Conservation (phyloP, 2,113 vertebrate genomes). For the Phyllostomus discolor region DNA sequence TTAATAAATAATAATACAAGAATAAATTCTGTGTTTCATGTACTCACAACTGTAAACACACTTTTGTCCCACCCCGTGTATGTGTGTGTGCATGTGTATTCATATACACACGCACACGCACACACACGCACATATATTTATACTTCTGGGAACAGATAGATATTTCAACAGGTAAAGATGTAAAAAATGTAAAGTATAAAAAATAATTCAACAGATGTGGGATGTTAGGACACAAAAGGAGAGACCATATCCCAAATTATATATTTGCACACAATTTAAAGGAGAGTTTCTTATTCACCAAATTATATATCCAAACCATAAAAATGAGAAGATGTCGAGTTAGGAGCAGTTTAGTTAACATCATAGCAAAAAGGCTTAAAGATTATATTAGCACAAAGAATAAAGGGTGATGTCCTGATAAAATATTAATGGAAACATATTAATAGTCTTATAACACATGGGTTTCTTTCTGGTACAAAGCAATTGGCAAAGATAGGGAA, state of each 20-base stretch:
- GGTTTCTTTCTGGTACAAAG: constrained; percentile 7
- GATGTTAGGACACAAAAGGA: not conserved
- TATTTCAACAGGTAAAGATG: not conserved
- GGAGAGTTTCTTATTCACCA: not conserved
- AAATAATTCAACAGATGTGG: not conserved
- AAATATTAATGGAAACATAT: not conserved
- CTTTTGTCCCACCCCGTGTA: not conserved
- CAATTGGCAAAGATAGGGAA: not conserved
- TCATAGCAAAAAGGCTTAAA: not conserved
- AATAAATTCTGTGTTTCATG: not conserved
- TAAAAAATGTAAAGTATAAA: not conserved
- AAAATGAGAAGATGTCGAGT: not conserved
- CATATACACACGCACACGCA: no score
- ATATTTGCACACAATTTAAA: not conserved
- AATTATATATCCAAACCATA: not conserved
- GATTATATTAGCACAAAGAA: not conserved
- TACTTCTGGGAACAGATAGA: not conserved
- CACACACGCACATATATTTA: no score
- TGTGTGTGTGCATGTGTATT: no score
- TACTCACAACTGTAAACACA: not conserved
- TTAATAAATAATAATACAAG: not conserved
- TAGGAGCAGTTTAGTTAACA: constrained; percentile 5
- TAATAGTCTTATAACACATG: not conserved
- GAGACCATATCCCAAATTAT: not conserved
- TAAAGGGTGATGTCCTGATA: not conserved